Conservation (phyloP, 2,113 vertebrate species). For the Peromyscus leucopus region DNA sequence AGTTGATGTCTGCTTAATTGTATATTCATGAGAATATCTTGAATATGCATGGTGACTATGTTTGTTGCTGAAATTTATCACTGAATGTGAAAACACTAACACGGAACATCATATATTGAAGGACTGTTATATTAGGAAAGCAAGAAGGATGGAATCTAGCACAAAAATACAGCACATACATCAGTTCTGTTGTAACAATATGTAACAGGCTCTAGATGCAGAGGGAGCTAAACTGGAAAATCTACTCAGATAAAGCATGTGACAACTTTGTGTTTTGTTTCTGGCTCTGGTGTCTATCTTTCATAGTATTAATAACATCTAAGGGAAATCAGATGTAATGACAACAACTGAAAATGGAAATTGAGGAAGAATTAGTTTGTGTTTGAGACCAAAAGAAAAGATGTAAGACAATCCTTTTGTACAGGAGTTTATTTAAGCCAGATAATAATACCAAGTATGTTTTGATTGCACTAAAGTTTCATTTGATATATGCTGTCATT, state of each 20-base stretch:
- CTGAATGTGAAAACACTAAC: neutral
- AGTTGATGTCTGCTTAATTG: neutral
- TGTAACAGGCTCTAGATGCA: neutral
- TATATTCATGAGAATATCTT: neutral
- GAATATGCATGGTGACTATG: neutral
- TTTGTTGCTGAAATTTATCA: neutral
- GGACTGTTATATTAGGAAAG: neutral
- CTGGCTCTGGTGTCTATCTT: neutral
- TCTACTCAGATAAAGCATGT: neutral
- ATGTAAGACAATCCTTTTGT: neutral
- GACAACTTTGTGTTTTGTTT: neutral
- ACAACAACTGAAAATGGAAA: neutral
- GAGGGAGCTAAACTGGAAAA: neutral
- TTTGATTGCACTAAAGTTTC: neutral
- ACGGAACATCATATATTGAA: too few species aligned
- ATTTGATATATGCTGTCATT: neutral
- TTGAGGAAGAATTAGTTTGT: neutral
- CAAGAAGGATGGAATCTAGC: neutral
- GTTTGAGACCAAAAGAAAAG: neutral
- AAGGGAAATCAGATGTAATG: neutral
- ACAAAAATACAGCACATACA: neutral
- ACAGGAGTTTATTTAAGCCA: neutral
- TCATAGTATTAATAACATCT: neutral
- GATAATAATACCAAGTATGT: neutral
- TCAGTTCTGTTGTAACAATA: neutral